Evolutionary conservation across 2,888 invertebrate species (phyloP).

Genomic region (Spialia ferax): DNA sequence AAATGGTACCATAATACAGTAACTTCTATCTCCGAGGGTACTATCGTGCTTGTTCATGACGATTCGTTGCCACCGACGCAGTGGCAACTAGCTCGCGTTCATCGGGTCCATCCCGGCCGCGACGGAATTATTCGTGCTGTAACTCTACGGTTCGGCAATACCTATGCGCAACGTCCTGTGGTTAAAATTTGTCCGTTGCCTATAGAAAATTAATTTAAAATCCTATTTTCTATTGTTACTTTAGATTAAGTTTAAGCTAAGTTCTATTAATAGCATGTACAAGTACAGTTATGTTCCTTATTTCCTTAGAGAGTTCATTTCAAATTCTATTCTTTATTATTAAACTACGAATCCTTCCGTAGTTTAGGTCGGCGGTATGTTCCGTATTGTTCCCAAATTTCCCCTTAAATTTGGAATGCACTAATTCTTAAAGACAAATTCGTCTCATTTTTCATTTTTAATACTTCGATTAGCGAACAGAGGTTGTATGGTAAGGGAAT

Average conservation of each 20-base stretch:
- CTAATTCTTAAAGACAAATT: not conserved
- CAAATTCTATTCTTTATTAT: not conserved
- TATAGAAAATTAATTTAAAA: not conserved
- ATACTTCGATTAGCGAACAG: no score
- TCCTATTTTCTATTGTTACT: not conserved
- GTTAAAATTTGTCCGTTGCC: constrained; percentile 20
- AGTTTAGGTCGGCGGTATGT: constrained; percentile 9
- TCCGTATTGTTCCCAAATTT: not conserved
- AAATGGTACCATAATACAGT: constrained; percentile 16
- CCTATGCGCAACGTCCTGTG: constrained; percentile 11
- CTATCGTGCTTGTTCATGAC: constrained; percentile 6
- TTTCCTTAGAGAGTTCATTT: not conserved
- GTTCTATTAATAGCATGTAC: no score
- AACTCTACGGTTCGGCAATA: constrained; percentile 15
- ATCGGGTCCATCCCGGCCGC: constrained; percentile 19
- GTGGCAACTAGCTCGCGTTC: constrained; percentile 24
- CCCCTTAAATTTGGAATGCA: not conserved
- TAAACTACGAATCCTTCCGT: not conserved
- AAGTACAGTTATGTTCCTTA: not conserved
- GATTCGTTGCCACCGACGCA: constrained; percentile 16
- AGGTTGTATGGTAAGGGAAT: no score
- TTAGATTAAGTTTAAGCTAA: not conserved
- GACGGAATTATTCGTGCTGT: constrained; percentile 28
- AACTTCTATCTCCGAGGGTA: constrained; percentile 6
- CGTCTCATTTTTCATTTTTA: not conserved